These are phyloP conservation scores for Heliothis subflexa DNA, from an alignment of 1,140 invertebrate genomes.

Conservation along the genomic window DNA sequence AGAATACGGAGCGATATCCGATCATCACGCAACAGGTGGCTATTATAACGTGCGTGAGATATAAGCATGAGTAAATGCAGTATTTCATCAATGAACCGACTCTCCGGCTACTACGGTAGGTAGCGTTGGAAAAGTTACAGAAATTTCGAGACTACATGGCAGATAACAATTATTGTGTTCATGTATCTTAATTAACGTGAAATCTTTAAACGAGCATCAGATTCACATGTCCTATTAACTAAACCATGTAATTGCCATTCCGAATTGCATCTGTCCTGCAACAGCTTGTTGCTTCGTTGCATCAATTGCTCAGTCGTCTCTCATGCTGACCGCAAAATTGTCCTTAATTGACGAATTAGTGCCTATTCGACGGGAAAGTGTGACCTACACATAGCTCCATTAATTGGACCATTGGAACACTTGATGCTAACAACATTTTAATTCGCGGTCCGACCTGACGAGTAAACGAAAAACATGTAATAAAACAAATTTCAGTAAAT, in stretches of 20 bases:
- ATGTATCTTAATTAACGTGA: constrained; percentile 53
- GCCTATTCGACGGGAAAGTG: constrained; percentile 56
- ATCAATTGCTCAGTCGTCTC: constrained; percentile 66
- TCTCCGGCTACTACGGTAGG: background rate
- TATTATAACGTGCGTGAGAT: constrained; percentile 31
- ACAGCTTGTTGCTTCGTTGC: constrained; percentile 55
- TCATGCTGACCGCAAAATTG: constrained; percentile 72
- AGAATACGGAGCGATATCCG: constrained; percentile 13
- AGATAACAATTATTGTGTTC: constrained; percentile 14
- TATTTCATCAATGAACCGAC: constrained; percentile 17
- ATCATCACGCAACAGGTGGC: constrained; percentile 35
- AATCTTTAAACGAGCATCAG: constrained; percentile 57
- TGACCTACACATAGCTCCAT: constrained; percentile 42
- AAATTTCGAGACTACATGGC: constrained; percentile 30
- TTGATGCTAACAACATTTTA: constrained; percentile 37
- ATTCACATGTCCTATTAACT: constrained; percentile 59
- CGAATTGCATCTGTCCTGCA: constrained; percentile 79
- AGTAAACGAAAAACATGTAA: constrained; percentile 19
- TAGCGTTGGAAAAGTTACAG: background rate
- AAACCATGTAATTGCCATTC: constrained; percentile 72
- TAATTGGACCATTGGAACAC: constrained; percentile 44
- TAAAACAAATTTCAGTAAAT: constrained; percentile 33
- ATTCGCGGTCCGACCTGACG: constrained; percentile 1
- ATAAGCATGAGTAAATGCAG: constrained; percentile 27
- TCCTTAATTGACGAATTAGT: constrained; percentile 78